These are phyloP conservation scores for Oscheius sp. DNA, from an alignment of 2,888 invertebrate genomes.

Conservation along the genomic window DNA sequence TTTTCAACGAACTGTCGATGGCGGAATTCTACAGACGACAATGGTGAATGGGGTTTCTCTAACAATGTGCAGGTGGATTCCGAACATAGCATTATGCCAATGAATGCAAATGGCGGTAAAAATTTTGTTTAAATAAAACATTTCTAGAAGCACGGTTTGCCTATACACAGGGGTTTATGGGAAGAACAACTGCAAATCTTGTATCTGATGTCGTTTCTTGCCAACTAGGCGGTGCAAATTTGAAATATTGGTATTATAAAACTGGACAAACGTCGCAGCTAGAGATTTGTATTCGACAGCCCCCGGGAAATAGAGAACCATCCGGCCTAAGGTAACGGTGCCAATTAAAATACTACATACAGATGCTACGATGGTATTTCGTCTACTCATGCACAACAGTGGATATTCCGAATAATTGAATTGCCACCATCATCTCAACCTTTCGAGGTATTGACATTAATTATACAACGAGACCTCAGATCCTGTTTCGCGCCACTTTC, in stretches of 20 bases:
- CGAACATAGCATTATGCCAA: constrained; percentile 27
- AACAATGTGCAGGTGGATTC: constrained; percentile 33
- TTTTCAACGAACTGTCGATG: constrained; percentile 60
- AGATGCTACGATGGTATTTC: constrained; percentile 64
- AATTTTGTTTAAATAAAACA: neutral
- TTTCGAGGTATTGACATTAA: constrained; percentile 48
- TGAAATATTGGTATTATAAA: constrained; percentile 68
- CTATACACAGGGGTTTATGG: constrained; percentile 54
- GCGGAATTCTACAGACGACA: constrained; percentile 56
- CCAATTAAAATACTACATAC: neutral
- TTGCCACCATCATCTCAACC: constrained; percentile 65
- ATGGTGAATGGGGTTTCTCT: constrained; percentile 35
- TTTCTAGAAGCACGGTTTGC: constrained; percentile 36
- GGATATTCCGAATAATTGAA: constrained; percentile 60
- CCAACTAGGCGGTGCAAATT: constrained; percentile 60
- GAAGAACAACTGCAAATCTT: constrained; percentile 52
- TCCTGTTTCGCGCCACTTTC: constrained; percentile 61
- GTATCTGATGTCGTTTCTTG: constrained; percentile 61
- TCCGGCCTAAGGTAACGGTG: constrained; percentile 41
- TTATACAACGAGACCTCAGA: constrained; percentile 36
- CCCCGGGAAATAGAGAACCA: constrained; percentile 58
- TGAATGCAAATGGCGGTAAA: constrained; percentile 33
- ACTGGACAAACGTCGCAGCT: constrained; percentile 56
- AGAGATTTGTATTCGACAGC: constrained; percentile 63
- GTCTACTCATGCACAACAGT: constrained; percentile 60